These are phyloP conservation scores for Coleophora deauratella DNA, from an alignment of 2,888 invertebrate genomes.

Conservation along the genomic window DNA sequence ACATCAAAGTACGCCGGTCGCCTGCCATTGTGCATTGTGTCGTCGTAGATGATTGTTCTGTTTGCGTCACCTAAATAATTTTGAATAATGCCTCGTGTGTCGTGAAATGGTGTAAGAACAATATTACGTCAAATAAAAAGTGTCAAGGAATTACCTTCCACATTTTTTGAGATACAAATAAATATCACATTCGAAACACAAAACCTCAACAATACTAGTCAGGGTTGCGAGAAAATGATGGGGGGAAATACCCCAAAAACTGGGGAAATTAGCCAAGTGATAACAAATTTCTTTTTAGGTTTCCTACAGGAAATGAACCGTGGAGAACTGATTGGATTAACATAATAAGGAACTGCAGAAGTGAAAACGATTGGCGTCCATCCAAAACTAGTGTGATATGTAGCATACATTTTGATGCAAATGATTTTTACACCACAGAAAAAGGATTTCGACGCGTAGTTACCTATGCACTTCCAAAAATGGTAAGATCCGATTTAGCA, in stretches of 20 bases:
- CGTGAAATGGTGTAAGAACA: neutral
- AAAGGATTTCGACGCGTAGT: neutral
- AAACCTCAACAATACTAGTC: neutral
- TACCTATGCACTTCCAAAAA: neutral
- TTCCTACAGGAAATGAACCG: neutral
- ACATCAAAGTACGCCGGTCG: too few relatives aligned
- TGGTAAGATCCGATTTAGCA: too few relatives aligned
- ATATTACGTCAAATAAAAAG: neutral
- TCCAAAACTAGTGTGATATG: neutral
- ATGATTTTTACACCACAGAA: neutral
- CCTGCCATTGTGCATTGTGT: too few relatives aligned
- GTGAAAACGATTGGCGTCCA: neutral
- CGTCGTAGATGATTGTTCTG: too few relatives aligned
- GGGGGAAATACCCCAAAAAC: neutral
- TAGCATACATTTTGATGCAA: neutral
- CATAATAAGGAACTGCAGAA: neutral
- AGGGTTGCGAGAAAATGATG: neutral
- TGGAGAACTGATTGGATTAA: neutral
- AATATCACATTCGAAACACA: neutral
- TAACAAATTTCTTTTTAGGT: neutral
- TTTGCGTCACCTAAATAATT: too few relatives aligned
- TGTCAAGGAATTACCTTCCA: neutral
- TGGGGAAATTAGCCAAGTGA: neutral
- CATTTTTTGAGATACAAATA: neutral
- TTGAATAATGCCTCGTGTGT: neutral